Evolutionary conservation across 2,888 invertebrate species (phyloP).

Genomic region (Drosophila trichaetosa): DNA sequence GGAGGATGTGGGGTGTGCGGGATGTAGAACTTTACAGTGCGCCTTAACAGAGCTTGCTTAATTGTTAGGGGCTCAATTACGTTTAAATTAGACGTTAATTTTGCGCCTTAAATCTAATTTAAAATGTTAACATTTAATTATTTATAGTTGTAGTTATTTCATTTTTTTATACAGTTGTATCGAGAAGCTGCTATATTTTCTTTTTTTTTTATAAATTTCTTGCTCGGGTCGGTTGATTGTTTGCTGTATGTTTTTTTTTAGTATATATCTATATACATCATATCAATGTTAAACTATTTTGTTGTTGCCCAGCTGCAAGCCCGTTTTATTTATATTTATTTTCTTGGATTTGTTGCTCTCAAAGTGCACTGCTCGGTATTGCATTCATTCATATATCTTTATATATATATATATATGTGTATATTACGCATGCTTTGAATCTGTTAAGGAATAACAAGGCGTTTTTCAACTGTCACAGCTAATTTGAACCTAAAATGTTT

Average conservation of each 20-base stretch:
- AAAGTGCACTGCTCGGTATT: constrained; percentile 35
- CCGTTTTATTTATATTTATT: constrained; percentile 4
- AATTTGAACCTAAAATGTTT: constrained; percentile 66
- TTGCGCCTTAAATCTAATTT: constrained; percentile 69
- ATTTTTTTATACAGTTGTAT: constrained; percentile 48
- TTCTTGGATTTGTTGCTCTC: constrained; percentile 20
- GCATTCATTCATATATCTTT: neutral
- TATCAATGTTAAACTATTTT: constrained; percentile 6
- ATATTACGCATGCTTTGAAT: constrained; percentile 8
- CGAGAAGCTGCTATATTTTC: constrained; percentile 5
- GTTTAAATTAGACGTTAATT: constrained; percentile 71
- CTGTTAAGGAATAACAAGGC: constrained; percentile 35
- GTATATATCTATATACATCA: constrained; percentile 13
- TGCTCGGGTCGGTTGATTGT: constrained; percentile 29
- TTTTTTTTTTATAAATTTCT: constrained; percentile 16
- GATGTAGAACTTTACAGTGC: neutral
- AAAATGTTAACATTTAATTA: constrained; percentile 74
- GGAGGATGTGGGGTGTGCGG: neutral
- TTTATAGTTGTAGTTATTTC: constrained; percentile 36
- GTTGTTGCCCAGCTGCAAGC: constrained; percentile 10
- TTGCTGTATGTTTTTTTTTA: constrained; percentile 29
- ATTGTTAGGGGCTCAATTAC: constrained; percentile 45
- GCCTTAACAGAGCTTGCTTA: constrained; percentile 31
- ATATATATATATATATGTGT: constrained; percentile 5
- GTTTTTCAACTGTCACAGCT: constrained; percentile 68